These are phyloP conservation scores for Prorops nasuta DNA, from an alignment of 1,140 invertebrate species.

Conservation along the genomic window DNA sequence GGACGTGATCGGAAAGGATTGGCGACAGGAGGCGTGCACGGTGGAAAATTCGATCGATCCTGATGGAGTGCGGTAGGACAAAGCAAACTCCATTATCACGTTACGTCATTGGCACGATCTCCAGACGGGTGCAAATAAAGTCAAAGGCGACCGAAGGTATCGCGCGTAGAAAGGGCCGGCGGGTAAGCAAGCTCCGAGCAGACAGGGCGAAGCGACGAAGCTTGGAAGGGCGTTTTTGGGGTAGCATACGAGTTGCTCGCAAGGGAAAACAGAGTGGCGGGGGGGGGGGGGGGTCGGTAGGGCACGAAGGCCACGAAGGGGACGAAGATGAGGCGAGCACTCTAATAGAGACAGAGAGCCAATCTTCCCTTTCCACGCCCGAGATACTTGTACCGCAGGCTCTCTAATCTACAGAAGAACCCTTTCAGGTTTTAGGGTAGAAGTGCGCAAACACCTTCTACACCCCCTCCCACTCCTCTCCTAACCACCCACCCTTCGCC, in stretches of 20 bases:
- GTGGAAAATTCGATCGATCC: too few relatives aligned
- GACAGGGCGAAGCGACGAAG: too few relatives aligned
- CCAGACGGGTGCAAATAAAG: constrained; percentile 5
- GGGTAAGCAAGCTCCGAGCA: too few relatives aligned
- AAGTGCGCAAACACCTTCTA: constrained; percentile 39
- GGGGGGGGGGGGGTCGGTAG: neutral
- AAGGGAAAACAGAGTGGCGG: too few relatives aligned
- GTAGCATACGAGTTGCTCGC: too few relatives aligned
- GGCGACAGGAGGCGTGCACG: too few relatives aligned
- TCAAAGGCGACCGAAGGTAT: too few relatives aligned
- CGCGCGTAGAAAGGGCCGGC: too few relatives aligned
- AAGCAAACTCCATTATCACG: neutral
- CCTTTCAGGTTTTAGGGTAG: constrained; percentile 44
- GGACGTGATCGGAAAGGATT: too few relatives aligned
- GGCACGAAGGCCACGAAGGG: neutral
- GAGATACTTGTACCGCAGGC: constrained; percentile 26
- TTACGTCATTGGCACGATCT: neutral
- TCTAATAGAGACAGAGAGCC: constrained; percentile 34
- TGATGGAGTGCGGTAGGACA: too few relatives aligned
- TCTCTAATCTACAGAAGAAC: constrained; percentile 43
- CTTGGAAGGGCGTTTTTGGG: too few relatives aligned
- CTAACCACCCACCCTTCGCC: too few relatives aligned
- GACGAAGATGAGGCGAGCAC: constrained; percentile 7
- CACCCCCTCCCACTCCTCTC: constrained; percentile 14
- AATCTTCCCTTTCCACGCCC: constrained; percentile 21